A percentile compares a stretch with the other conserved stretches of the same genome.
phyloP scores from a whole-genome alignment of 2,888 invertebrate species.

The Monoplex corrugatus region DNA sequence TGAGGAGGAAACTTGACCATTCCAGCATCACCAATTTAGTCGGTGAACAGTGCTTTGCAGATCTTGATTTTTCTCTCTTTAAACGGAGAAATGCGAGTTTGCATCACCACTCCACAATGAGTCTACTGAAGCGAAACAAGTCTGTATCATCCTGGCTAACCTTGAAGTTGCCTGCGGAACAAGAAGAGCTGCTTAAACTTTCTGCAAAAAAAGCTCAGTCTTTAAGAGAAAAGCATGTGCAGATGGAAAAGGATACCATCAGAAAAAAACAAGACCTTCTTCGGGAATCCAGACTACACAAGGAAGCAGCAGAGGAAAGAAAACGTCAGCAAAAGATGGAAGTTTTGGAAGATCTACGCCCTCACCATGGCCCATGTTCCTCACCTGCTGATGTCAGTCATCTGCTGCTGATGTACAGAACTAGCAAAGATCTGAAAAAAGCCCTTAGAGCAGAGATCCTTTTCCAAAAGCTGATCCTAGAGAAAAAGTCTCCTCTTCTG shows the following conservation, averaged over 20 bases:
- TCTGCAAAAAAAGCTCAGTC: neutral
- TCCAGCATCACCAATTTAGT: constrained; percentile 20
- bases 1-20: neutral
- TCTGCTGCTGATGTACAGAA: neutral
- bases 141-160: neutral
- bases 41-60: constrained; percentile 38
- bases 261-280: neutral
- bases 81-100: constrained; percentile 27
- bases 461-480: neutral
- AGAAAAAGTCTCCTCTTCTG: neutral
- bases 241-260: neutral
- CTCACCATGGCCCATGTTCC: neutral
- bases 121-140: constrained; percentile 4
- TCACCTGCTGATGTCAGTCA: neutral
- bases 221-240: neutral
- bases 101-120: constrained; percentile 31
- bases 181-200: neutral
- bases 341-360: neutral
- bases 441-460: neutral
- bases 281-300: neutral
- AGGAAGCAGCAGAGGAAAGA: neutral
- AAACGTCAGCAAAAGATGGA: neutral
- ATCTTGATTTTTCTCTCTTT: constrained; percentile 30
- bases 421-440: neutral
- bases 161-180: neutral